Evolutionary conservation across 2,113 vertebrate genomes (phyloP).

Genomic region (Apteryx owenii): DNA sequence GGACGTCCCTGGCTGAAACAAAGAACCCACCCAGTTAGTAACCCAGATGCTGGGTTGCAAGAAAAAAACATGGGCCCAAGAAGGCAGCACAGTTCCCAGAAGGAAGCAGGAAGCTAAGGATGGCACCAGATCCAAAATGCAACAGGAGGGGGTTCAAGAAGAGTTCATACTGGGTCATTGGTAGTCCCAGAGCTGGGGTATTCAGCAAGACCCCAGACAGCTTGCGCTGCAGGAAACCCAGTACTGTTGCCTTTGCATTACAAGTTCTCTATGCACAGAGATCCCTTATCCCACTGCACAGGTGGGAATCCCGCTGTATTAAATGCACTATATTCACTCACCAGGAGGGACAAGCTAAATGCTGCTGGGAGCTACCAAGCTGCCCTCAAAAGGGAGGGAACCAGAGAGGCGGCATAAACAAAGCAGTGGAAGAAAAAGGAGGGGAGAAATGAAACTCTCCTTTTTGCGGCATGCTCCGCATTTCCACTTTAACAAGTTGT

Average conservation of each 20-base stretch:
- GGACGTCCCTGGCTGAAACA: not conserved
- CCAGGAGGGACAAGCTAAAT: not conserved
- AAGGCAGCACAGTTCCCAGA: not conserved
- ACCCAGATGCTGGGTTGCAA: not conserved
- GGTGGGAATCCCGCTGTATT: not conserved
- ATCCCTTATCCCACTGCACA: no score
- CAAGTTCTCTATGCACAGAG: not conserved
- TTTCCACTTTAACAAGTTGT: no score
- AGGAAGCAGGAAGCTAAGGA: not conserved
- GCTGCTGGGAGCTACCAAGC: not conserved
- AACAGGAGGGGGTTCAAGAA: not conserved
- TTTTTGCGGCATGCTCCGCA: not conserved
- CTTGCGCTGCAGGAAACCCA: not conserved
- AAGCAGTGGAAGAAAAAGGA: not conserved
- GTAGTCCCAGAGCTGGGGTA: not conserved
- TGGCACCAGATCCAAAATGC: not conserved
- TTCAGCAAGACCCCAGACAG: not conserved
- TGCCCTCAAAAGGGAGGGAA: not conserved
- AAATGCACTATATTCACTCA: not conserved
- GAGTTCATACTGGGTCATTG: not conserved
- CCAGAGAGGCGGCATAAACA: not conserved
- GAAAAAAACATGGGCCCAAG: not conserved
- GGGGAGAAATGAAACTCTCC: not conserved
- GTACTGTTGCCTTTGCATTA: not conserved
- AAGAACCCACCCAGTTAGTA: not conserved